These are phyloP conservation scores for Sepioteuthis lessoniana DNA, from an alignment of 2,888 invertebrate species.

Conservation along the genomic window DNA sequence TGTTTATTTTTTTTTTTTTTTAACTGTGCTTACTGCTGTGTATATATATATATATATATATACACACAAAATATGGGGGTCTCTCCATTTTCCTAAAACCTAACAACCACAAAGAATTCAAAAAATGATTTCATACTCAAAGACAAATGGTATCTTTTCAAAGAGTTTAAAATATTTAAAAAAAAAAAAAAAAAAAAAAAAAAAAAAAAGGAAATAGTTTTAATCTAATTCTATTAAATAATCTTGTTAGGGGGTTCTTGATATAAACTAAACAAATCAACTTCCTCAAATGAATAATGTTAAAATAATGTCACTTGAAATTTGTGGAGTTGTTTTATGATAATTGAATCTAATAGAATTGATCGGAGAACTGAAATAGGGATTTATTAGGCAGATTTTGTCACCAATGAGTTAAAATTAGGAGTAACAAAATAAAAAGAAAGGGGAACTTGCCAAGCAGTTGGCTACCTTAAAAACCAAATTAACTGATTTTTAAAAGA, in stretches of 20 bases:
- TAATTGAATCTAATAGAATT: conserved; percentile 33
- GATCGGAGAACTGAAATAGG: not conserved
- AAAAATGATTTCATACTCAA: no score
- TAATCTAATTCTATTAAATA: no score
- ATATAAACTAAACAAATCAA: not conserved
- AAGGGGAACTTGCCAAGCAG: not conserved
- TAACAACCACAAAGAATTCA: no score
- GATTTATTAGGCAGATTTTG: not conserved
- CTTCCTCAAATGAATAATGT: not conserved
- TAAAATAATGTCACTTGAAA: not conserved
- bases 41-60: no score
- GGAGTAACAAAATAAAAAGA: not conserved
- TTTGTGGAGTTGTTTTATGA: not conserved
- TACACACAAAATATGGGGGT: no score
- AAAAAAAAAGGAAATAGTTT: no score
- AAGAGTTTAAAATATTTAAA: no score
- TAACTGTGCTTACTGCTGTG: no score
- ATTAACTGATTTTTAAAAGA: conserved; percentile 33
- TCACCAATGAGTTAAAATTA: not conserved
- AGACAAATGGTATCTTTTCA: no score
- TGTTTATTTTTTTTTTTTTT: no score
- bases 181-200: no score
- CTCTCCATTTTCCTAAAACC: no score
- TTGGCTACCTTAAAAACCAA: not conserved
- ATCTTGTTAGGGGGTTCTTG: not conserved